Evolutionary conservation across 2,113 vertebrate genomes (phyloP).

Genomic region (Stigmatopora nigra): DNA sequence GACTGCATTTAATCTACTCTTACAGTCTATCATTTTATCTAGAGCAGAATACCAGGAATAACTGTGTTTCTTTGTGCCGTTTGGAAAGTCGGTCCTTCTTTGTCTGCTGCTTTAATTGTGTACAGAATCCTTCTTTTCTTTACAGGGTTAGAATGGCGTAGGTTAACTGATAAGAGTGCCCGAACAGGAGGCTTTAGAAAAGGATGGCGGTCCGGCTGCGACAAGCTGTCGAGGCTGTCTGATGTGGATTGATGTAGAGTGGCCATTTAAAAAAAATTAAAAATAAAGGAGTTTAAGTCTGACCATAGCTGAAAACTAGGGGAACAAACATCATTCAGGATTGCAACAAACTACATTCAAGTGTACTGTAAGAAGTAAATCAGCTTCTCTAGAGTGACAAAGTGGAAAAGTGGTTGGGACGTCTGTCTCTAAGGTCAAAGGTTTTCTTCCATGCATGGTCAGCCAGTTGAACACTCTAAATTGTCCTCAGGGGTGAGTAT

Average conservation of each 20-base stretch:
- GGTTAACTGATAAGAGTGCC: constrained; percentile 26
- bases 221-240: constrained; percentile 3
- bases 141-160: constrained; percentile 7
- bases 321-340: too few relatives aligned
- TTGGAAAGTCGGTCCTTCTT: constrained; percentile 42
- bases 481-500: too few relatives aligned
- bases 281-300: background rate
- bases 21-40: constrained; percentile 18
- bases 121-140: constrained; percentile 12
- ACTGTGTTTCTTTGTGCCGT: constrained; percentile 43
- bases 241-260: background rate
- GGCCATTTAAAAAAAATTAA: background rate
- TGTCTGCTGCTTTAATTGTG: constrained; percentile 46
- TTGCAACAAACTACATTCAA: too few relatives aligned
- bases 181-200: constrained; percentile 15
- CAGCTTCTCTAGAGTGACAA: too few relatives aligned
- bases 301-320: background rate
- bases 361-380: too few relatives aligned
- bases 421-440: too few relatives aligned
- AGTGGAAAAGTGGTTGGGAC: too few relatives aligned
- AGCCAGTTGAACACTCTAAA: too few relatives aligned
- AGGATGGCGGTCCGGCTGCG: constrained; percentile 10
- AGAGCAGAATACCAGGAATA: constrained; percentile 51
- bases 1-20: constrained; percentile 50
- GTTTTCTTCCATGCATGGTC: too few relatives aligned